Evolutionary conservation across 2,797 vertebrate genomes (phyloP), one percentile per base, ranked within the genome.

Genomic region (Brachyalestes nurse): DNA sequence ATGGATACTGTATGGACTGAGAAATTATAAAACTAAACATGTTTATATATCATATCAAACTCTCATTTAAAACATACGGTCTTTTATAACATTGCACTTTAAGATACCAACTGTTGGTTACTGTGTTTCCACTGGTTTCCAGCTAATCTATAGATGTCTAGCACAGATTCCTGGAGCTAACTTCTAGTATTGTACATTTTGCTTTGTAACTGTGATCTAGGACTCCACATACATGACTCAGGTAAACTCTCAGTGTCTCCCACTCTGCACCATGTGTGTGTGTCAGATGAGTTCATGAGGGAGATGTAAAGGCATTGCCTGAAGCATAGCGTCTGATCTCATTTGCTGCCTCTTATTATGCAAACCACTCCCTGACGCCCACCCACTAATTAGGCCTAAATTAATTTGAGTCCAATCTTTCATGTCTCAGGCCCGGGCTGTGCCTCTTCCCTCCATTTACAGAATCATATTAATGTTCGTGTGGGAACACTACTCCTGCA

Each of bases 381-480:
- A 93, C 91, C 85, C 91, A 93, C 92, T 96, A 97, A 96, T 97
- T 97, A 96, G 91, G 87, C 88, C 90, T 95, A 96, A 96, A 96
- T 97, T 97, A 97, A 96, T 96, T 95, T 95, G 93, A 95, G 93
- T 92, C 91, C 95, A 95, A 96, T 96, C 95, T 97, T 97, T 98
- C 95, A 96, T 97, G 96, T 96, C 94, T 95, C 94, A 91, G 89
- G 91, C 92, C 93, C 93, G 88, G 93, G 94, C 95, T 96, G 95
- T 67, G 95, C 95, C 96, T 96, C 95, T 94, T 93, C 93, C 93
- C 94, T 96, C 95, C 96, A 97, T 97, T 97, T 96, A 95, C 94
- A 96, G 92, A 95, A 96, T 96, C 93, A 96, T 94, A 94, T 96
- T 96, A 95, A 95, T 97, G 94, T 97, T 93, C 91, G 90, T 93